Percentiles rank a stretch among this genome's conserved stretches.
Conservation (phyloP, 2,888 invertebrate species). For the Agrotis segetum region DNA sequence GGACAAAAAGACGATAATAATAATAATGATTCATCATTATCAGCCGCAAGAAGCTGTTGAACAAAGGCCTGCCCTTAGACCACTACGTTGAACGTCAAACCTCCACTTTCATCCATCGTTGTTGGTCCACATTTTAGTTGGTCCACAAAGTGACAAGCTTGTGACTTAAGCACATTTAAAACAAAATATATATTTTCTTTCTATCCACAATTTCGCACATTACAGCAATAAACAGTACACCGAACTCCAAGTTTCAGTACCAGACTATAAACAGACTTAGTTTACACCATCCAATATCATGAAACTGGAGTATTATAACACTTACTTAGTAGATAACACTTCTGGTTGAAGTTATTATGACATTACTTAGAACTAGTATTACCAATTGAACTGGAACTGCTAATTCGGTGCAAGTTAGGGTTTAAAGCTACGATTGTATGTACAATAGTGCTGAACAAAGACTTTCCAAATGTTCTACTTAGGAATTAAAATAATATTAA, state of each 20-base stretch:
- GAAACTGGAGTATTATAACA: conserved; percentile 6
- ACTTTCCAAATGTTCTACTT: not conserved
- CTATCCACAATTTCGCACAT: not conserved
- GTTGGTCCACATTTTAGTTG: too few species aligned
- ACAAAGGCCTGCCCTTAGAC: too few species aligned
- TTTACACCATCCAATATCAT: conserved; percentile 33
- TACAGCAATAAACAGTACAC: not conserved
- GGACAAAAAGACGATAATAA: too few species aligned
- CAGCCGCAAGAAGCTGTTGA: too few species aligned
- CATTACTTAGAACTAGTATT: conserved; percentile 10
- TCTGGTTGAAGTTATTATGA: conserved; percentile 3
- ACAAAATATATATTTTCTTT: not conserved
- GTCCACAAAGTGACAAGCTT: too few species aligned
- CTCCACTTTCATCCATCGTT: too few species aligned
- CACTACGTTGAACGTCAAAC: too few species aligned
- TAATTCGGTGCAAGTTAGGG: not conserved
- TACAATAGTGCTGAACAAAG: not conserved
- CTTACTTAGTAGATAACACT: conserved; percentile 29
- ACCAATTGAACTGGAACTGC: not conserved
- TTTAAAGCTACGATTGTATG: not conserved
- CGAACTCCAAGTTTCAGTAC: not conserved
- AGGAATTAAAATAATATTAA: too few species aligned
- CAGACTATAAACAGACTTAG: conserved; percentile 19
- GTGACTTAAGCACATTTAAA: too few species aligned
- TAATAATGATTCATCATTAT: too few species aligned